Percentiles rank a stretch among this genome's conserved stretches.
phyloP scores from a whole-genome alignment of 2,113 vertebrate genomes.

The Melanerpes formicivorus region DNA sequence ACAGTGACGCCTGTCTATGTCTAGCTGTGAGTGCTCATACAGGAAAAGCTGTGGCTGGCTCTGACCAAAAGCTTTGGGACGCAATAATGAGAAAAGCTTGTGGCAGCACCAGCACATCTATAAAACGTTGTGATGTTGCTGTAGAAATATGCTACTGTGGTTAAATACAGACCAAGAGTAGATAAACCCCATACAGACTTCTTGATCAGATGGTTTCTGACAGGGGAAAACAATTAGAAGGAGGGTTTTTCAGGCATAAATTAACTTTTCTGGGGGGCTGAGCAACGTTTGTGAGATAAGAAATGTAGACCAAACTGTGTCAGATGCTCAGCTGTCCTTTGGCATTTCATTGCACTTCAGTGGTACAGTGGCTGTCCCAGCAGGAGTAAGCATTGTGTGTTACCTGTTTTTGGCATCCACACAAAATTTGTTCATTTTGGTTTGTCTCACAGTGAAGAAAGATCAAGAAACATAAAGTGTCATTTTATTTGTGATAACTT shows the following conservation, averaged over 20 bases:
- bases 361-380: neutral
- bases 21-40: neutral
- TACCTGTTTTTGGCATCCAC: neutral
- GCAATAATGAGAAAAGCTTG: constrained; percentile 9
- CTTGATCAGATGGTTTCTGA: constrained; percentile 2
- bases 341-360: neutral
- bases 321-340: neutral
- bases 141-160: constrained; percentile 11
- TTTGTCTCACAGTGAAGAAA: neutral
- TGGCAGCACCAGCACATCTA: neutral
- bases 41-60: neutral
- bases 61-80: constrained; percentile 25
- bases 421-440: neutral
- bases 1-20: neutral
- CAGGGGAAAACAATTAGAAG: neutral
- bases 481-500: neutral
- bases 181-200: neutral
- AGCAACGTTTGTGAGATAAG: neutral
- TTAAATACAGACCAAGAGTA: neutral
- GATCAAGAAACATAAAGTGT: neutral
- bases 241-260: neutral
- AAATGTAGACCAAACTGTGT: neutral
- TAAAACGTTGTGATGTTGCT: neutral
- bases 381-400: neutral
- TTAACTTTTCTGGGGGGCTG: neutral